phyloP scores from a whole-genome alignment of 2,797 vertebrate genomes.

The Dipus sagitta region DNA sequence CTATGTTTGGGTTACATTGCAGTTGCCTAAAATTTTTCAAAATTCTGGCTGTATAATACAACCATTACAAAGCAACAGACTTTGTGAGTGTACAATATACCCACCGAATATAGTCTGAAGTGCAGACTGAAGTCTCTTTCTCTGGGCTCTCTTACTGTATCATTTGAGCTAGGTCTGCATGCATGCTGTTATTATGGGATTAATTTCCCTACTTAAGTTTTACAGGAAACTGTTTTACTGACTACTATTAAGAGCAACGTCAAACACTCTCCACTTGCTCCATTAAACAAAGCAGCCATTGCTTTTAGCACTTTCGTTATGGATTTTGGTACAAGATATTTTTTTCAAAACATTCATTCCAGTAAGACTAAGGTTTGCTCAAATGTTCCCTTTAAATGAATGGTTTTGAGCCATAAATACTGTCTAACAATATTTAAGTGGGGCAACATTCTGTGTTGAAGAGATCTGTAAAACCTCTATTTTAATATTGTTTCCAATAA shows the following conservation, averaged over 20 bases:
- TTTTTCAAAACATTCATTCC: constrained; percentile 71
- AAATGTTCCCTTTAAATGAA: constrained; percentile 54
- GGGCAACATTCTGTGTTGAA: constrained; percentile 14
- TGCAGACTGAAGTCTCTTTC: constrained; percentile 32
- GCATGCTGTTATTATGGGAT: constrained; percentile 62
- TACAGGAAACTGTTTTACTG: constrained; percentile 82
- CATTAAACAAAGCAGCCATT: constrained; percentile 75
- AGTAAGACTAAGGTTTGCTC: constrained; percentile 67
- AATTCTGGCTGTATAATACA: constrained; percentile 50
- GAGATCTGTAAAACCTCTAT: constrained; percentile 4
- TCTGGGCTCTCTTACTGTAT: constrained; percentile 28
- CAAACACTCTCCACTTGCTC: constrained; percentile 66
- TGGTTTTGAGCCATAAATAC: constrained; percentile 26
- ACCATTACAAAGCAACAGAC: constrained; percentile 17
- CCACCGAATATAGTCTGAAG: background rate
- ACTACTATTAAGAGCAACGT: constrained; percentile 60
- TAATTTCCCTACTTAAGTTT: constrained; percentile 77
- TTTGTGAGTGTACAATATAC: background rate
- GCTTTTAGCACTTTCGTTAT: constrained; percentile 74
- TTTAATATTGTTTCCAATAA: constrained; percentile 1
- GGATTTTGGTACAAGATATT: constrained; percentile 43
- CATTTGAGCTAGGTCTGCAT: constrained; percentile 56
- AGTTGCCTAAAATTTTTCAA: constrained; percentile 36
- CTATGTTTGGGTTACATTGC: background rate
- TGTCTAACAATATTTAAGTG: constrained; percentile 47